A percentile compares a stretch with the other conserved stretches of the same genome.
Conservation (phyloP, 2,113 vertebrate species). For the Seriola rivoliana region DNA sequence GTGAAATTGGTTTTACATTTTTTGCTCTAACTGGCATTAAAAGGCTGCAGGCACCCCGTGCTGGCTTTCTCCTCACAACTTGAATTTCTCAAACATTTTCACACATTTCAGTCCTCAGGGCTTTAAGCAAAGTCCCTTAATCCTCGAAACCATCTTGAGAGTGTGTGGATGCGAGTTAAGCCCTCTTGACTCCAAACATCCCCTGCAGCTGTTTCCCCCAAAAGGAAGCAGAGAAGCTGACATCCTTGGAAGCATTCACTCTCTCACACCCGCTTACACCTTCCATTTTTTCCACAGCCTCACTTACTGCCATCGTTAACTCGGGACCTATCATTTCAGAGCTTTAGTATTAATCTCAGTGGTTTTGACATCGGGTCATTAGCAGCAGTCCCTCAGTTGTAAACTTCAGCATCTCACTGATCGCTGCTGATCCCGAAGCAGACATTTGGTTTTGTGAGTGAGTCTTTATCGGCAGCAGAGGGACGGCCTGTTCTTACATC, state of each 20-base stretch:
- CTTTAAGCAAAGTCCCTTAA: slow-evolving; percentile 75
- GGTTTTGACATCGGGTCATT: slow-evolving; percentile 1
- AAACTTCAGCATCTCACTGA: slow-evolving; percentile 5
- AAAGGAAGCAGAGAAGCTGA: slow-evolving; percentile 55
- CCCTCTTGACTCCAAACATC: slow-evolving; percentile 72
- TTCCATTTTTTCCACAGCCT: slow-evolving; percentile 5
- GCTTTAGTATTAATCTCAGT: not conserved
- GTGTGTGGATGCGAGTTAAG: slow-evolving; percentile 71
- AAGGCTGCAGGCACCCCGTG: slow-evolving; percentile 19
- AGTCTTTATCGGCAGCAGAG: slow-evolving; percentile 1
- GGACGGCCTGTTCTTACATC: not conserved
- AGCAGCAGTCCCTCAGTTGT: not conserved
- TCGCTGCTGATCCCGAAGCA: slow-evolving; percentile 17
- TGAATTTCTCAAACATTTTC: slow-evolving; percentile 60
- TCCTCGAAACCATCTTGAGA: slow-evolving; percentile 73
- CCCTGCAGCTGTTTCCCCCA: slow-evolving; percentile 72
- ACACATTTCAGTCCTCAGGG: slow-evolving; percentile 65
- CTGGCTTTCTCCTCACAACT: slow-evolving; percentile 42
- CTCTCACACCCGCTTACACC: slow-evolving; percentile 5
- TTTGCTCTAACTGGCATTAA: slow-evolving; percentile 52
- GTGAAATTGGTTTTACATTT: slow-evolving; percentile 57
- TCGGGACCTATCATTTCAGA: slow-evolving; percentile 1
- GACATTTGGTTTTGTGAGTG: slow-evolving; percentile 17
- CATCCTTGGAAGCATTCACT: slow-evolving; percentile 49
- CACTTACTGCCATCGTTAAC: not conserved